These are phyloP conservation scores for Sebastes oblongus DNA, from an alignment of 2,797 vertebrate species.

Conservation along the genomic window DNA sequence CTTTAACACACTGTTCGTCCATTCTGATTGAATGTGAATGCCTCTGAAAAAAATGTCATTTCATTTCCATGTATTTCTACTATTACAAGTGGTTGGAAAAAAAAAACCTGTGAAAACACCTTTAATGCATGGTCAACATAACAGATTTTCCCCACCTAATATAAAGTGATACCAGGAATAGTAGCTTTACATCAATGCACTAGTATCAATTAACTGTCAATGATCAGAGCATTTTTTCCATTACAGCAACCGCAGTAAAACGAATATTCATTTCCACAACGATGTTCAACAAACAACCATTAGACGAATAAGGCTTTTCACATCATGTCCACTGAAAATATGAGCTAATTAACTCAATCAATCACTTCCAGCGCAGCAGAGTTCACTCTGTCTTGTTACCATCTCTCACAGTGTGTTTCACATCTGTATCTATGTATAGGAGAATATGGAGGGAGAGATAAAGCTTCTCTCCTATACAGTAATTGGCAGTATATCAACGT, in stretches of 20 bases:
- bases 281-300: neutral
- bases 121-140: neutral
- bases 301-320: neutral
- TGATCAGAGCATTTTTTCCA: neutral
- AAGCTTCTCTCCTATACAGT: neutral
- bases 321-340: neutral
- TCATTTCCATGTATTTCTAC: neutral
- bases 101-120: accelerated
- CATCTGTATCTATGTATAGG: neutral
- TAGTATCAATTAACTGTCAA: neutral
- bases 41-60: neutral
- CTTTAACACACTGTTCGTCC: neutral
- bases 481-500: neutral
- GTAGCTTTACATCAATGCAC: neutral
- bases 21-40: neutral
- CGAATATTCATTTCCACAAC: neutral
- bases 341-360: neutral
- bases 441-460: neutral
- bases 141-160: too few relatives aligned
- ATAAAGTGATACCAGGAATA: neutral
- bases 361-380: neutral
- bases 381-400: neutral
- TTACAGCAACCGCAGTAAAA: neutral
- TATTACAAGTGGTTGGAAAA: neutral
- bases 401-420: neutral